phyloP scores from a whole-genome alignment of 2,797 vertebrate species.

The Columba guinea region DNA sequence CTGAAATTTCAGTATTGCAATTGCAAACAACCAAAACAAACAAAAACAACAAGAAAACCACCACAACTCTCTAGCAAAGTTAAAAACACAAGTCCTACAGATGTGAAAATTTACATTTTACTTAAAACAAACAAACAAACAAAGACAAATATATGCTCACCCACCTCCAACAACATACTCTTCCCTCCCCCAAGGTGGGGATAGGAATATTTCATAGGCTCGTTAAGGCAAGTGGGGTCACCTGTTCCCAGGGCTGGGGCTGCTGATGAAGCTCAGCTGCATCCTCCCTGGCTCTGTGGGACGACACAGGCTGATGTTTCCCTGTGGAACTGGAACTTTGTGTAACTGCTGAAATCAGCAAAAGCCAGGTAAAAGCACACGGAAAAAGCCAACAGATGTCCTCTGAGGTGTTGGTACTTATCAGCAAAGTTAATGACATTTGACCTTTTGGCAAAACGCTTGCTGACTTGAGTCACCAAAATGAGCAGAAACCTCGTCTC shows the following conservation, averaged over 20 bases:
- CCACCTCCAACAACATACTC: rapidly evolving
- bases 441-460: too few relatives aligned
- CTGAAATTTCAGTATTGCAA: background rate
- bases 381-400: background rate
- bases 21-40: background rate
- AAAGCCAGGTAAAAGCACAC: background rate
- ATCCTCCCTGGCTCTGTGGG: rapidly evolving
- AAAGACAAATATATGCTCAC: rapidly evolving
- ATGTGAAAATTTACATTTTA: background rate
- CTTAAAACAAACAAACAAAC: too few relatives aligned
- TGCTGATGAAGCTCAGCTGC: constrained; percentile 12
- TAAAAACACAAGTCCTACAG: background rate
- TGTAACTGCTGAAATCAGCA: background rate
- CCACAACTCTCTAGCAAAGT: background rate
- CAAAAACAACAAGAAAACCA: too few relatives aligned
- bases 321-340: background rate
- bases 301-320: background rate
- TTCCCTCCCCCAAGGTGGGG: rapidly evolving
- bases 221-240: background rate
- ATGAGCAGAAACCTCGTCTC: too few relatives aligned
- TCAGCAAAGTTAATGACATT: too few relatives aligned
- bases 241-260: background rate
- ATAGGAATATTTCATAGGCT: background rate
- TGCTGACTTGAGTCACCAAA: too few relatives aligned
- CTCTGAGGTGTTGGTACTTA: too few relatives aligned